Conservation (phyloP, 2,888 invertebrate genomes). For the Acrobasis consociella region DNA sequence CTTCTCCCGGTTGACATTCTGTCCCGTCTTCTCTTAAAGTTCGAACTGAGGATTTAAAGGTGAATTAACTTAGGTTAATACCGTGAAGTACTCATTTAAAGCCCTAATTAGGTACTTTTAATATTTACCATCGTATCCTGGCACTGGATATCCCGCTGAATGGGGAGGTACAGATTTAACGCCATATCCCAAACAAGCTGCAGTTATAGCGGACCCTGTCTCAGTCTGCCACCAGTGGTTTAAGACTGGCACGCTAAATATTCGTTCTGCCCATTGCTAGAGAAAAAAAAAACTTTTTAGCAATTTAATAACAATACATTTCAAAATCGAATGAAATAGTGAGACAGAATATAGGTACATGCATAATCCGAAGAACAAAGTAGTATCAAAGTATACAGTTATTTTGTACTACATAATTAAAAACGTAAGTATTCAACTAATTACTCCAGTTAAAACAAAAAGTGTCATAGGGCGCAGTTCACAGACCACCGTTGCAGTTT, state of each 20-base stretch:
- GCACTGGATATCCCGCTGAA: conserved; percentile 93
- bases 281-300: conserved; percentile 22
- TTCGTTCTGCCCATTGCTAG: conserved; percentile 74
- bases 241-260: conserved; percentile 82
- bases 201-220: conserved; percentile 94
- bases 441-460: conserved; percentile 28
- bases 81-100: too few species aligned
- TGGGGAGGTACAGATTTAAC: conserved; percentile 87
- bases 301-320: too few species aligned
- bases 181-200: conserved; percentile 90
- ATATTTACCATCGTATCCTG: conserved; percentile 91
- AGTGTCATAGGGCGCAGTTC: conserved; percentile 33
- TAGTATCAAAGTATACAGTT: too few species aligned
- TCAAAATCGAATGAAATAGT: too few species aligned
- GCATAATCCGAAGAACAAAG: too few species aligned
- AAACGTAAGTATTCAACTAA: conserved; percentile 13
- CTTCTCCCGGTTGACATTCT: conserved; percentile 86
- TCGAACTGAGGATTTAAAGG: conserved; percentile 50
- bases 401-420: conserved; percentile 4
- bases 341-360: too few species aligned
- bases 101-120: not conserved
- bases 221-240: conserved; percentile 99
- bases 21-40: conserved; percentile 83
- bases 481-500: conserved; percentile 27
- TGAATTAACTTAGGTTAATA: not conserved